Base-by-base conservation (phyloP, 2,888 invertebrate species). In the Heliconius hortense region DNA sequence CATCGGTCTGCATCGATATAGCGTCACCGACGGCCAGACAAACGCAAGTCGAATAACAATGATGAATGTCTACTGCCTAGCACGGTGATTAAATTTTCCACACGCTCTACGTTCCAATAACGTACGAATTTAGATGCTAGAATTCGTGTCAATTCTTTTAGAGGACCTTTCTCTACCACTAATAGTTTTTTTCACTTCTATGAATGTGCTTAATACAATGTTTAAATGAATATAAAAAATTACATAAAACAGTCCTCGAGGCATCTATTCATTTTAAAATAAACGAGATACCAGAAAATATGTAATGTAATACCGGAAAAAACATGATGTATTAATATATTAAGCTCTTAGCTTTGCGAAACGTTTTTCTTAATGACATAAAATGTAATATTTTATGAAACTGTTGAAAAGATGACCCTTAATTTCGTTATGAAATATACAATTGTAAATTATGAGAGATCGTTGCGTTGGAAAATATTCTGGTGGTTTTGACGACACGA, bases 1-100 rank as follows among this genome's bases (percentile, higher is more conserved):
- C 93, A 90, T 90, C 89, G 89, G 86, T 88, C 91, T 86, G 83
- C 84, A 82, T 84, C 85, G 59, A 59, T 11, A 60, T 62, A 71
- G 88, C 94, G 93, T 93, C 94, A 93, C 80, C 88, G 84, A 83
- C 84, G 85, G 89, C 83, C 87, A 87, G 89, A 86, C 88, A 85
- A 82, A 92, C 93, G 90, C 85, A 83, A 85, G 85, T 86, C 86
- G 93, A 92, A 94, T 94, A 92, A 87, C 88, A 92, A 93, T 88
- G 86, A 89, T 85, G 82, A 83, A 84, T 84, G 84, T 85, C 86
- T 86, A 87, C 82, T 86, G 86, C 84, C 86, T 83, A 87, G 86
- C 86, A 84, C 84, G 86, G 89, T 91, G 90, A 93, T 93, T 92
- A 91, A 89, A 91, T 91, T 93, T 92, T 89, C 90, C 88, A 91